A percentile compares a stretch with the other conserved stretches of the same genome.
Evolutionary conservation across 2,888 invertebrate species (phyloP).

Genomic region (Sepiola atlantica): DNA sequence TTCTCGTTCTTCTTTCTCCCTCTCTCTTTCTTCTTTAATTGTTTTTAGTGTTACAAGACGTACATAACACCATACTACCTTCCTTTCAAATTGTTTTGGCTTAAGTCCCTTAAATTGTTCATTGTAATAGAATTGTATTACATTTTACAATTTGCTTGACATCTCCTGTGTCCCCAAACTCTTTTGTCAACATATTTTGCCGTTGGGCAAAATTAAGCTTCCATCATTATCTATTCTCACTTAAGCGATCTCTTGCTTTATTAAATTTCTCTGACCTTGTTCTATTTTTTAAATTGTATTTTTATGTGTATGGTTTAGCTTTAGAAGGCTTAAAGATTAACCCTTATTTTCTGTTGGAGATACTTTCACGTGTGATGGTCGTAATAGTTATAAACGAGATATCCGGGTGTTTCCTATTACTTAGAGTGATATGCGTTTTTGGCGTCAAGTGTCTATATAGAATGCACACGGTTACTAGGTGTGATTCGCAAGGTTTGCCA

Average conservation of each 20-base stretch:
- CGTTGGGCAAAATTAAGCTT: neutral
- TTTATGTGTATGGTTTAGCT: neutral
- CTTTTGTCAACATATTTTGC: neutral
- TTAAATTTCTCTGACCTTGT: neutral
- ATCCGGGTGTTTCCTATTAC: too few species aligned
- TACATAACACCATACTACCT: too few species aligned
- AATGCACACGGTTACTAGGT: too few species aligned
- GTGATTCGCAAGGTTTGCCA: too few species aligned
- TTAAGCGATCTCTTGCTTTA: slow-evolving; percentile 3
- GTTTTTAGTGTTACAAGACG: too few species aligned
- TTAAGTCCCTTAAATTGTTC: neutral
- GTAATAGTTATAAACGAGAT: too few species aligned
- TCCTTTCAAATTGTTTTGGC: neutral
- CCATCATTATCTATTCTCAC: neutral
- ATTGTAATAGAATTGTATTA: neutral
- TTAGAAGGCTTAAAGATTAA: neutral
- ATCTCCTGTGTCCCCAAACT: neutral
- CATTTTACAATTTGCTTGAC: slow-evolving; percentile 32
- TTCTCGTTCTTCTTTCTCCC: too few species aligned
- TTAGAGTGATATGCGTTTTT: too few species aligned
- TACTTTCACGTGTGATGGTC: too few species aligned
- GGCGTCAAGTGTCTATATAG: too few species aligned
- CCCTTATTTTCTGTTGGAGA: too few species aligned
- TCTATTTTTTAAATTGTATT: neutral
- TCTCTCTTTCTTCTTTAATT: too few species aligned